phyloP scores from a whole-genome alignment of 2,113 vertebrate species.

The Ctenomys sociabilis region DNA sequence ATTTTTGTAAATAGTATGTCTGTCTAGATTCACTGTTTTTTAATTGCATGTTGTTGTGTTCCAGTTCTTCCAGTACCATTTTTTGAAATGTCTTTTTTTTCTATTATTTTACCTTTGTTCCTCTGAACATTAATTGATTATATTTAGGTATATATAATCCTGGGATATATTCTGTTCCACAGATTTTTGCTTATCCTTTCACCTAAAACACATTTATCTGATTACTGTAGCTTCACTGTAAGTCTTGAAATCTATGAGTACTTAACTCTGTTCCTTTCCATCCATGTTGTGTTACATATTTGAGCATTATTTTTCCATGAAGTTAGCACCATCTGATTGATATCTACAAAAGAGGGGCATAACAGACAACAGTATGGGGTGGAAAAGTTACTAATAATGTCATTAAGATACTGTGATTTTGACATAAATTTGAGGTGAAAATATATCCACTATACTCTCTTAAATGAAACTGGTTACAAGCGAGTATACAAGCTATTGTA shows the following conservation, averaged over 20 bases:
- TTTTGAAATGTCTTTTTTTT: background rate
- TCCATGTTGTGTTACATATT: too few species aligned
- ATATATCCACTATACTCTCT: background rate
- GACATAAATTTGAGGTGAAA: background rate
- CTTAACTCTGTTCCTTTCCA: too few species aligned
- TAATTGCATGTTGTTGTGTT: background rate
- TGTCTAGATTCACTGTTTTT: background rate
- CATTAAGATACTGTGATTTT: background rate
- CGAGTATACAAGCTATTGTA: too few species aligned
- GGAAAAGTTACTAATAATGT: background rate
- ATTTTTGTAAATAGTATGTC: background rate
- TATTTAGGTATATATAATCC: background rate
- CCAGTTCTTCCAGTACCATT: background rate
- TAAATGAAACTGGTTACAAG: background rate
- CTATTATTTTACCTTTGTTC: background rate
- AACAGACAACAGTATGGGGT: background rate
- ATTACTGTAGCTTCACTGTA: background rate
- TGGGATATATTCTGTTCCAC: background rate
- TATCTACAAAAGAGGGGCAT: background rate
- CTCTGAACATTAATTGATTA: background rate
- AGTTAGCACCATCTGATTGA: background rate
- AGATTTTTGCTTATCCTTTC: background rate
- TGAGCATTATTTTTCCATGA: background rate
- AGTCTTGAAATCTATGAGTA: too few species aligned
- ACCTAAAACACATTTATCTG: background rate